Evolutionary conservation across 2,113 vertebrate genomes (phyloP).

Genomic region (Coptodon rendalli): DNA sequence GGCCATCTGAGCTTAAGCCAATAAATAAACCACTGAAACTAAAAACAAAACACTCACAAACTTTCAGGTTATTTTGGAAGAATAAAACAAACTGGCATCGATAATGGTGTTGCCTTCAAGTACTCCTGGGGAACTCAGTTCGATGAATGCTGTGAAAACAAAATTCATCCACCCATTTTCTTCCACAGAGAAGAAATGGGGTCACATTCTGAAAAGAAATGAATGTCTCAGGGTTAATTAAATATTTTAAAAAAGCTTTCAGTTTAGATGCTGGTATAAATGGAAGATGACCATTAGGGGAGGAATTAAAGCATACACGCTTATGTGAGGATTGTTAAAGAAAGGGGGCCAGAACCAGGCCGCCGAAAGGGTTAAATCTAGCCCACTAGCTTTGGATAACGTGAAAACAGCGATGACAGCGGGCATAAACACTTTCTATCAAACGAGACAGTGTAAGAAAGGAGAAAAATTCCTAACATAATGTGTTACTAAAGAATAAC

Average conservation of each 20-base stretch:
- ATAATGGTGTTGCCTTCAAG: not conserved
- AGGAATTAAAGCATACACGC: not conserved
- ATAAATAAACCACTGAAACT: not conserved
- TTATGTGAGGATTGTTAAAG: not conserved
- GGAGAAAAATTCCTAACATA: not conserved
- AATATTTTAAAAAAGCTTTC: not conserved
- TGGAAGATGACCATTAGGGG: not conserved
- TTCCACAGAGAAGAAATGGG: not conserved
- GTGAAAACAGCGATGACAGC: not conserved
- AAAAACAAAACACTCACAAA: not conserved
- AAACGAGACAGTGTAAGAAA: not conserved
- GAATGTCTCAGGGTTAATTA: not conserved
- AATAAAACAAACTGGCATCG: not conserved
- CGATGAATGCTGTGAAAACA: not conserved
- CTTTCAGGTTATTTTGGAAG: not conserved
- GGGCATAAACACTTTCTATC: not conserved
- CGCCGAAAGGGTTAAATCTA: accelerated
- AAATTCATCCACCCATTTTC: not conserved
- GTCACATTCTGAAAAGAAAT: not conserved
- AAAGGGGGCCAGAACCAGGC: not conserved
- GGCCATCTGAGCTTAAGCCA: not conserved
- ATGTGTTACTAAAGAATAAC: not conserved
- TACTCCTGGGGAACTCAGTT: not conserved
- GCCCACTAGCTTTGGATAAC: not conserved
- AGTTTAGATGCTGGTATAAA: not conserved